Evolutionary conservation across 2,888 invertebrate genomes (phyloP).

Genomic region (Pheosia tremula): DNA sequence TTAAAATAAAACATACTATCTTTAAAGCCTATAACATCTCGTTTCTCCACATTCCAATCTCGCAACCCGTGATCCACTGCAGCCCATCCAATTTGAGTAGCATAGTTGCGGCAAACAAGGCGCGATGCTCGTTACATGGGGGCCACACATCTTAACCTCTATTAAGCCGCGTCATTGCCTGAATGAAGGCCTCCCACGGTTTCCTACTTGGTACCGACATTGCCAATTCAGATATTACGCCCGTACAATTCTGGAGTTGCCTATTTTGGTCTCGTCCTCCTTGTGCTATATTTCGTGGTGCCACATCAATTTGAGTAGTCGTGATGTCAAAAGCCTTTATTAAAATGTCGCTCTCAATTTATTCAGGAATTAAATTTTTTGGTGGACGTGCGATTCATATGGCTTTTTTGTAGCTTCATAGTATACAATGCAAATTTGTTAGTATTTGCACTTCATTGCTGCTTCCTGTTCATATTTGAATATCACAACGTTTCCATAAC

Average conservation of each 20-base stretch:
- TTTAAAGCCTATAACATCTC: conserved; percentile 12
- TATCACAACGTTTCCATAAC: conserved; percentile 51
- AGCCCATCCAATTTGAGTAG: conserved; percentile 65
- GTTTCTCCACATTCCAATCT: conserved; percentile 22
- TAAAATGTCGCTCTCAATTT: neutral
- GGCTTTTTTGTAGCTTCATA: neutral
- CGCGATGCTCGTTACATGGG: conserved; percentile 68
- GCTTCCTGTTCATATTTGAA: conserved; percentile 45
- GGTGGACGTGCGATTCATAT: neutral
- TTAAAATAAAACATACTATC: neutral
- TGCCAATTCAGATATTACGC: conserved; percentile 59
- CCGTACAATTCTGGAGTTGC: conserved; percentile 54
- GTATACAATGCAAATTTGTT: conserved; percentile 16
- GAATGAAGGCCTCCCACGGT: conserved; percentile 71
- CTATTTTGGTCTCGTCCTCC: conserved; percentile 41
- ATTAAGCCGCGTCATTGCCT: conserved; percentile 72
- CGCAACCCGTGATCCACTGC: conserved; percentile 33
- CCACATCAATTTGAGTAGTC: neutral
- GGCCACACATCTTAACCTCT: conserved; percentile 79
- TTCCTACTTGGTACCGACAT: conserved; percentile 63
- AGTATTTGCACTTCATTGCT: conserved; percentile 26
- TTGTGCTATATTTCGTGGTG: conserved; percentile 10
- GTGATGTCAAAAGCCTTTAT: neutral
- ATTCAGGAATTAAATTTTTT: neutral
- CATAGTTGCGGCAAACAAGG: conserved; percentile 65